A percentile compares a stretch with the other conserved stretches of the same genome.
Conservation (phyloP, 2,113 vertebrate species). For the Lates calcarifer region DNA sequence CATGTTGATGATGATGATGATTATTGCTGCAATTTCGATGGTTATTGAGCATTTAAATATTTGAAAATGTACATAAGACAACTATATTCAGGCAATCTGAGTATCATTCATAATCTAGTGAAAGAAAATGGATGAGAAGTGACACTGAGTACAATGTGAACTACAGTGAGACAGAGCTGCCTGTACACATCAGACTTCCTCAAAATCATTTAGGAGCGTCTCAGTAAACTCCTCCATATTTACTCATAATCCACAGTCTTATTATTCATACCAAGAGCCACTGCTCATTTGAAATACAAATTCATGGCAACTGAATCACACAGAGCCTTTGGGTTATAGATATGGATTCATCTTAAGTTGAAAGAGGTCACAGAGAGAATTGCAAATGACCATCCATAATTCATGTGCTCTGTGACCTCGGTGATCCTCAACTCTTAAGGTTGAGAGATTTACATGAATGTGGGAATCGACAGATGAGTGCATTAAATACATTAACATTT, state of each 20-base stretch:
- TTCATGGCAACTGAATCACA: slow-evolving; percentile 15
- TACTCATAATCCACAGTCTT: slow-evolving; percentile 18
- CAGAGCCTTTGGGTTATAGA: slow-evolving; percentile 10
- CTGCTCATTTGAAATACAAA: slow-evolving; percentile 55
- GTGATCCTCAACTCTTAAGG: background rate
- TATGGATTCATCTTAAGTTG: background rate
- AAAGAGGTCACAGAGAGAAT: slow-evolving; percentile 45
- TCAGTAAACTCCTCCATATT: slow-evolving; percentile 2
- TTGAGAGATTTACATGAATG: slow-evolving; percentile 33
- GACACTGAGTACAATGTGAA: too few relatives aligned
- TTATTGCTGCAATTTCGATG: too few relatives aligned
- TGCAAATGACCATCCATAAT: slow-evolving; percentile 36
- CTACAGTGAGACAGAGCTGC: background rate
- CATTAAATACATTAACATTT: background rate
- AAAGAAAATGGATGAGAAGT: background rate
- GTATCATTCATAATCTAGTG: background rate
- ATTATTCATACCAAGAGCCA: slow-evolving; percentile 27
- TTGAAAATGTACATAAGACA: too few relatives aligned
- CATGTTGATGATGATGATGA: too few relatives aligned
- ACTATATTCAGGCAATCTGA: too few relatives aligned
- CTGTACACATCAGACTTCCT: background rate
- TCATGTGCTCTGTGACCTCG: slow-evolving; percentile 16
- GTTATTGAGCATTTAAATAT: too few relatives aligned
- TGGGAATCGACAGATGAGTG: background rate
- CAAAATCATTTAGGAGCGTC: background rate